Base-by-base conservation (phyloP, 2,113 vertebrate species). In the Phaethon lepturus region DNA sequence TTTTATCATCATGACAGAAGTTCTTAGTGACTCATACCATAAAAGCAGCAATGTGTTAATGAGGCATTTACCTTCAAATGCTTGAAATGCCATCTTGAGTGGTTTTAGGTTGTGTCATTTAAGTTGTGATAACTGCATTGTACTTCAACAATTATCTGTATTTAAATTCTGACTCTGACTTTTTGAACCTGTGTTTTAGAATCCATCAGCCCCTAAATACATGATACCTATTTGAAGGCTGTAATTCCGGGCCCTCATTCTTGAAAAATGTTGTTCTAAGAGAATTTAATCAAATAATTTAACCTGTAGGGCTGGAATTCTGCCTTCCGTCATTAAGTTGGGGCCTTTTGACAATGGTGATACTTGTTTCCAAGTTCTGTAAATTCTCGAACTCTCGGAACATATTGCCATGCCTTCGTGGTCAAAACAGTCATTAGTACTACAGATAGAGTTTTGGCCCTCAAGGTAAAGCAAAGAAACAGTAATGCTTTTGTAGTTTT, bases 31-130 rank as follows among this genome's bases (percentile, higher is more conserved):
- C 83, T 97, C 86, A 92, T 81, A 68, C 49, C 45, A 63, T 94
- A 94, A 94, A 96, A 94, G 88, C 88, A 95, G 93, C 77, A 92
- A 88, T 95, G 86, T 97, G 76, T 87, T 97, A 97, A 97, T 96
- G 93, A 96, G 91, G 26, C 94, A 93, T 95, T 97, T 95, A 89
- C 84, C 62, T 92, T 95, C 74, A 93, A 87, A 91, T 62, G 66
- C 80, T 75, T 90, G 40, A 91, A 95, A 91, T 94, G 93, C 78
- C 66, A 58, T 87, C 74, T 87, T 91, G 86, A 94, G 69, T 91
- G 84, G 73, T 91, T 95, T 89, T 81, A 92, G 93, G 76, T 77
- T 56, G 38, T 38, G 38, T 38, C 38, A 38, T 38, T 88, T 93
- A 84, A 95, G 79, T 68, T 95, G 49, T 89, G 79, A 60, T 96